A percentile compares a stretch with the other conserved stretches of the same genome.
These are phyloP conservation scores for Plumapathes pennacea DNA, from an alignment of 92 coral and sea anemone species.

Conservation along the genomic window DNA sequence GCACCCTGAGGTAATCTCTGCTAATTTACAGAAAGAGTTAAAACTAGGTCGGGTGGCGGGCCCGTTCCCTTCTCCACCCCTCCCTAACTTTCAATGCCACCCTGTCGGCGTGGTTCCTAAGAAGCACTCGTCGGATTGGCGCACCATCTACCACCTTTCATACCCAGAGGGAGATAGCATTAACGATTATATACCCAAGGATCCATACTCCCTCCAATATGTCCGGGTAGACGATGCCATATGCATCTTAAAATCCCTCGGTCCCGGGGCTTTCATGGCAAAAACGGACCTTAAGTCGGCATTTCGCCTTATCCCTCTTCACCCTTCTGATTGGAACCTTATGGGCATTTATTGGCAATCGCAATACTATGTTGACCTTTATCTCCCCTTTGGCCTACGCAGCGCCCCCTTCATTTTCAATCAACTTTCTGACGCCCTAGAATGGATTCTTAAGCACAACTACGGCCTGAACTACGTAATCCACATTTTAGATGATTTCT, in stretches of 20 bases:
- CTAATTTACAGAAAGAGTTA: constrained; percentile 25
- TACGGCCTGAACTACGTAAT: constrained; percentile 19
- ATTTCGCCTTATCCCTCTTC: constrained; percentile 15
- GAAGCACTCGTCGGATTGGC: constrained; percentile 17
- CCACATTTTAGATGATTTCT: constrained; percentile 41
- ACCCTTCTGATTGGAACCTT: constrained; percentile 22
- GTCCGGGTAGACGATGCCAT: constrained; percentile 33
- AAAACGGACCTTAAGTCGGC: constrained; percentile 35
- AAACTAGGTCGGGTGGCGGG: constrained; percentile 23
- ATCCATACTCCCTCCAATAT: constrained; percentile 27
- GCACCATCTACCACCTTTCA: constrained; percentile 21
- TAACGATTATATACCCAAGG: constrained; percentile 13
- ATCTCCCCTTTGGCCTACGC: constrained; percentile 24
- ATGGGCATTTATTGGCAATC: constrained; percentile 25
- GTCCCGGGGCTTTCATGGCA: constrained; percentile 22
- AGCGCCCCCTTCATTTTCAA: constrained; percentile 30
- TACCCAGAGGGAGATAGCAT: constrained; percentile 13
- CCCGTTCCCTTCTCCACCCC: constrained; percentile 12
- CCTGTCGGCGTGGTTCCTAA: constrained; percentile 25
- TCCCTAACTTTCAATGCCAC: constrained; percentile 3
- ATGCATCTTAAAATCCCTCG: constrained; percentile 9
- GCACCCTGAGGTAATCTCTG: constrained; percentile 22
- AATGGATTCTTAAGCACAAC: constrained; percentile 15
- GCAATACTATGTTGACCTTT: constrained; percentile 25
- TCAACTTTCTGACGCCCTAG: constrained; percentile 28